Evolutionary conservation across 2,113 vertebrate species (phyloP).

Genomic region (Podarcis cretensis): DNA sequence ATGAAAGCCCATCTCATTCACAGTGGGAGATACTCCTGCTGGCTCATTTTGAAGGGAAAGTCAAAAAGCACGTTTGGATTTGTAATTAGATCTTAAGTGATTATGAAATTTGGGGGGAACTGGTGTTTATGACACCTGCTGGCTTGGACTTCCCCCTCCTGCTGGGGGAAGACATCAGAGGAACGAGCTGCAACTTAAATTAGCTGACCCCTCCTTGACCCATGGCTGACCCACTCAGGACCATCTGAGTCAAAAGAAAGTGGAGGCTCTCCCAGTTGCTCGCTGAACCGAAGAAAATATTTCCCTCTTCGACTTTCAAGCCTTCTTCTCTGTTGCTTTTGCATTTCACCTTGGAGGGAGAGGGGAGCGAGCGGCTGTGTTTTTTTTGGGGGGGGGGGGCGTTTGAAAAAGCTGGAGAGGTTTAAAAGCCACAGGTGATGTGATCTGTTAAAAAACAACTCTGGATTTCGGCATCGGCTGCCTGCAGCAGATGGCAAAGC

Average conservation of each 20-base stretch:
- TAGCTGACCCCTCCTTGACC: too few relatives aligned
- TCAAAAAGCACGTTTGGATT: conserved; percentile 43
- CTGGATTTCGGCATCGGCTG: conserved; percentile 64
- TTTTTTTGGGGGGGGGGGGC: too few relatives aligned
- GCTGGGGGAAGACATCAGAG: conserved; percentile 36
- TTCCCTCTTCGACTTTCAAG: background rate
- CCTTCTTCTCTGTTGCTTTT: conserved; percentile 48
- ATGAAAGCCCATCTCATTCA: too few relatives aligned
- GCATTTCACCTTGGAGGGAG: conserved; percentile 31
- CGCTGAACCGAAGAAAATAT: conserved; percentile 45
- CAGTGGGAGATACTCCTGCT: background rate
- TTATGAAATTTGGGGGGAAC: conserved; percentile 67
- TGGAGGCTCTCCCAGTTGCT: conserved; percentile 41
- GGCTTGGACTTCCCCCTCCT: conserved; percentile 67
- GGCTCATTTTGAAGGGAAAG: conserved; percentile 36
- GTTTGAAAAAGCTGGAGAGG: conserved; percentile 35
- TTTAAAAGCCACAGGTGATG: conserved; percentile 73
- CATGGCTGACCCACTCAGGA: background rate
- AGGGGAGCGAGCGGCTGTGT: too few relatives aligned
- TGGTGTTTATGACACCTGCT: conserved; percentile 72
- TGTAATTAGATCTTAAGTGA: conserved; percentile 69
- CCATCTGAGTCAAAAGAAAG: background rate
- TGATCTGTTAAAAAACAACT: conserved; percentile 60
- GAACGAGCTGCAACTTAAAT: too few relatives aligned
- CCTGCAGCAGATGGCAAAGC: conserved; percentile 78